Evolutionary conservation across 2,113 vertebrate genomes (phyloP), one percentile per base, ranked within the genome.

Genomic region (Euleptes europaea): DNA sequence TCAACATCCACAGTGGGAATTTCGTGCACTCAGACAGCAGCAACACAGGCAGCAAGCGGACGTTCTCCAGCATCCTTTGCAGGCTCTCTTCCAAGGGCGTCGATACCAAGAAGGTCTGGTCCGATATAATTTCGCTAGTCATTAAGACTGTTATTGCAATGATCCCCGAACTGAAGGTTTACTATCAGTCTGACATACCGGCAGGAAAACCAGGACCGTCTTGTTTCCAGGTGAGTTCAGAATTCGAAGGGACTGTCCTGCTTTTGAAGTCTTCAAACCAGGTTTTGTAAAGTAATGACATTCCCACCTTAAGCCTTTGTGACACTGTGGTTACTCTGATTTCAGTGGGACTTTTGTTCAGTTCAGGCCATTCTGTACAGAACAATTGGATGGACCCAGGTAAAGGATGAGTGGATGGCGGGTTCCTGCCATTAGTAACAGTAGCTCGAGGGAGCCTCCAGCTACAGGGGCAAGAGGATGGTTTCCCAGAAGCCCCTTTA

Each of bases 91-190:
- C 97, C 88, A 98, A 96, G 92, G 98, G 99, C 0, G 96, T 97
- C 1, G 98, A 99, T 94, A 96, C 98, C 95, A 98, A 98, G 96
- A 98, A 97, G 86, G 95, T 99, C 89, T 99, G 98, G 98, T 99
- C 98, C 1, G 98, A 99, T 88, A 98, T 99, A 54, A 98, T 99
- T 90, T 97, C 98, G 0, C 92, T 99, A 78, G 99, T 99, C 84
- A 98, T 99, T 90, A 99, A 99, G 96, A 99, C 99, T 0, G 95
- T 98, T 90, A 97, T 99, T 31, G 98, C 98, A 78, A 95, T 99
- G 93, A 97, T 97, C 67, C 99, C 99, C n/a, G 98, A 99, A 88
- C 96, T 99, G 84, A 98, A 97, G 89, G 98, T 99, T 47, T 97
- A 97, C 92, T 97, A 99, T 92, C 99, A 99, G 90, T 97, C 97